Conservation (phyloP, 2,113 vertebrate genomes). For the Corapipo altera region DNA sequence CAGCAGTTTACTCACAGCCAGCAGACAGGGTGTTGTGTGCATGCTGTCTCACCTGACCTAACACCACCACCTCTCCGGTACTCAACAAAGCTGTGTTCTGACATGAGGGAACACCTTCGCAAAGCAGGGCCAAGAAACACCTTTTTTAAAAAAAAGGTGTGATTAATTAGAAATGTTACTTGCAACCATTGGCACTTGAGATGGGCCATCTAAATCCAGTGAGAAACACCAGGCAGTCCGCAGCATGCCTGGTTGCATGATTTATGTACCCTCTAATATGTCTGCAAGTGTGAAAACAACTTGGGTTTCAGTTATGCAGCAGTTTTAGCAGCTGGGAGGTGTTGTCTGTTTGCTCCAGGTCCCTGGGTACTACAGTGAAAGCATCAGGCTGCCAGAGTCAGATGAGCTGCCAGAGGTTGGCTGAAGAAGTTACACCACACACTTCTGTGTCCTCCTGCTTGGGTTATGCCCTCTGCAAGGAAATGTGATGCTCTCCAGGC, state of each 20-base stretch:
- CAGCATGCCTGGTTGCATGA: background rate
- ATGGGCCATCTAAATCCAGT: background rate
- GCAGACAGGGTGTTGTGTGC: background rate
- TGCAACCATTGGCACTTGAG: background rate
- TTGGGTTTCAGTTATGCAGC: background rate
- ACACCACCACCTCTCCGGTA: background rate
- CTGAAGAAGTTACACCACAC: fast-evolving
- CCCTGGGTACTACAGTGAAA: background rate
- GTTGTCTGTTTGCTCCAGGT: background rate
- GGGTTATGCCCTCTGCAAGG: background rate
- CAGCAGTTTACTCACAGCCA: background rate
- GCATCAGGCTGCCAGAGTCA: background rate
- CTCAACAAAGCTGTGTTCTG: background rate
- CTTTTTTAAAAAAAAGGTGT: background rate
- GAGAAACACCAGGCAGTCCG: background rate
- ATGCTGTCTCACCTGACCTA: fast-evolving
- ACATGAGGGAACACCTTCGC: background rate
- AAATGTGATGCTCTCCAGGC: background rate
- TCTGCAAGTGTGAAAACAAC: background rate
- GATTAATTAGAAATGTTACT: background rate
- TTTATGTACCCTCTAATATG: background rate
- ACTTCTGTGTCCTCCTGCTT: background rate
- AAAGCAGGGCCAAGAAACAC: background rate
- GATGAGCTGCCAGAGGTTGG: background rate
- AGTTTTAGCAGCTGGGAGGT: background rate